These are phyloP conservation scores for Sarcoramphus papa DNA, from an alignment of 2,797 vertebrate species.

Conservation along the genomic window DNA sequence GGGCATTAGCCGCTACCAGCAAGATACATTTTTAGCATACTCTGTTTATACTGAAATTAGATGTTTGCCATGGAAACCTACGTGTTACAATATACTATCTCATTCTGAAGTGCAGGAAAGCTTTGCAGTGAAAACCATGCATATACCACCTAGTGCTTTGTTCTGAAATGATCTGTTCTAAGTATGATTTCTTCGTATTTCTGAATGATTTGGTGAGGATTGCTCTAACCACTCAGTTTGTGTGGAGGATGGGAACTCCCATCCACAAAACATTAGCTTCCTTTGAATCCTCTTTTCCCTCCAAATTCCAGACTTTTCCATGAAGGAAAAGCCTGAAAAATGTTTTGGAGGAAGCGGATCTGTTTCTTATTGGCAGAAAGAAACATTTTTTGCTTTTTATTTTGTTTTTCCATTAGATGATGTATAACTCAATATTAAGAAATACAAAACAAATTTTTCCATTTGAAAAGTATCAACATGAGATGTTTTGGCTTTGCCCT, in stretches of 20 bases:
- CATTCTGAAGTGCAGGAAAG: not conserved
- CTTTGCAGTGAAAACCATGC: not conserved
- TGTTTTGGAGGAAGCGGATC: not conserved
- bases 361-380: not conserved
- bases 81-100: not conserved
- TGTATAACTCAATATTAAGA: not conserved
- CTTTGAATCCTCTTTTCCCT: not conserved
- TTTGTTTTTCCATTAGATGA: not conserved
- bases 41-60: slow-evolving; percentile 32
- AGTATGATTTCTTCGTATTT: not conserved
- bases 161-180: not conserved
- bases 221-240: not conserved
- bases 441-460: not conserved
- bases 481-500: not conserved
- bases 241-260: not conserved
- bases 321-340: not conserved
- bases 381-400: not conserved
- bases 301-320: not conserved
- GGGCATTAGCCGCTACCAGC: not conserved
- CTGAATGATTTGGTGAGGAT: not conserved
- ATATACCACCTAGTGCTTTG: not conserved
- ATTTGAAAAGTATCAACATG: not conserved
- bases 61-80: slow-evolving; percentile 57
- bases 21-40: not conserved
- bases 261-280: not conserved